A percentile compares a stretch with the other conserved stretches of the same genome.
Conservation (phyloP, 2,888 invertebrate genomes). For the Rhamphomyia laevipes region DNA sequence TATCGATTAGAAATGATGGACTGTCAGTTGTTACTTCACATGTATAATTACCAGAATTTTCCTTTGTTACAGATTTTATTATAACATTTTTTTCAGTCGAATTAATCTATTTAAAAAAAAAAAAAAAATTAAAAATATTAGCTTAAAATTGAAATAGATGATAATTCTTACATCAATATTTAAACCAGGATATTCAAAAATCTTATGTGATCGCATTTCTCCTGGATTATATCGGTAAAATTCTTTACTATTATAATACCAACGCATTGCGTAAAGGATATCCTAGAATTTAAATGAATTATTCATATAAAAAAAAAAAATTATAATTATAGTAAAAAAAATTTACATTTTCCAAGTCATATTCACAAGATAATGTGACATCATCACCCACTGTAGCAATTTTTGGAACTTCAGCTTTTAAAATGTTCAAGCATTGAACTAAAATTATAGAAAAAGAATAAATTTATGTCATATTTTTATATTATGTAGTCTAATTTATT, state of each 20-base stretch:
- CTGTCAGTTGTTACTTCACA: conserved; percentile 40
- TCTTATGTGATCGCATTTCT: conserved; percentile 38
- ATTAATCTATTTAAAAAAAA: conserved; percentile 25
- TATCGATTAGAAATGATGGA: conserved; percentile 38
- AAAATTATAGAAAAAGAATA: conserved; percentile 1
- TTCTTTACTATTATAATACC: conserved; percentile 42
- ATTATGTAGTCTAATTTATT: neutral
- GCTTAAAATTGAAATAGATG: no score
- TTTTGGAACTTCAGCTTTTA: conserved; percentile 18
- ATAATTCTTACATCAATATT: conserved; percentile 40
- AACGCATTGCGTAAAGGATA: conserved; percentile 42
- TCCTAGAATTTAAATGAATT: conserved; percentile 11
- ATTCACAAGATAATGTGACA: conserved; percentile 18
- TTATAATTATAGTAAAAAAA: neutral
- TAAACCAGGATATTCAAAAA: conserved; percentile 38
- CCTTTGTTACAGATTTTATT: conserved; percentile 32
- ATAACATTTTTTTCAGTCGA: conserved; percentile 37
- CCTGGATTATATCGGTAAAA: conserved; percentile 44
- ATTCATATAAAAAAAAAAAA: neutral
- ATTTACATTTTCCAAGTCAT: conserved; percentile 19
- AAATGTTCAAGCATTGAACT: conserved; percentile 17
- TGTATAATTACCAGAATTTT: conserved; percentile 37
- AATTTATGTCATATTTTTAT: neutral
- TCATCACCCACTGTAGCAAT: conserved; percentile 19
- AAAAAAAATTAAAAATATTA: no score